phyloP scores from a whole-genome alignment of 2,888 invertebrate genomes.

The Tromatobia lineatoria region DNA sequence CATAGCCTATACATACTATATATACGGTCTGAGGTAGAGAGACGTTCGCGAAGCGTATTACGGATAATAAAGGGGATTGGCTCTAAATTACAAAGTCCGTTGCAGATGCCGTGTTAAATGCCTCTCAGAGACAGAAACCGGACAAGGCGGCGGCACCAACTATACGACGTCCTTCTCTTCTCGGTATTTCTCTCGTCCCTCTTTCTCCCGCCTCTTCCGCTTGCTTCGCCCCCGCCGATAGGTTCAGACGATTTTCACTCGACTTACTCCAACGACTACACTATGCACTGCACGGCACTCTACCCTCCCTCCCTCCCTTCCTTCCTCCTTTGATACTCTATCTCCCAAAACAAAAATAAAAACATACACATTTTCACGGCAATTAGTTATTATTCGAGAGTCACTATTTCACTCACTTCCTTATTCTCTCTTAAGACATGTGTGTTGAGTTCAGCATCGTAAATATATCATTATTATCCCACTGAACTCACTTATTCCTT shows the following conservation, averaged over 20 bases:
- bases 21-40: slow-evolving; percentile 27
- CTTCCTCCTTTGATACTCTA: not conserved
- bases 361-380: not conserved
- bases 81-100: slow-evolving; percentile 82
- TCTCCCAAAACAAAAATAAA: not conserved
- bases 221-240: slow-evolving; percentile 46
- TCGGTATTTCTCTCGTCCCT: slow-evolving; percentile 68
- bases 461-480: too few relatives aligned
- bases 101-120: slow-evolving; percentile 80
- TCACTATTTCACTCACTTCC: not conserved
- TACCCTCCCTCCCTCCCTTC: too few relatives aligned
- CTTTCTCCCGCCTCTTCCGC: slow-evolving; percentile 53
- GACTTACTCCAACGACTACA: slow-evolving; percentile 28
- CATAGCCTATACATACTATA: not conserved
- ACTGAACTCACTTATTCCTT: too few relatives aligned
- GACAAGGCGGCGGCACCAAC: slow-evolving; percentile 67
- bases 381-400: not conserved
- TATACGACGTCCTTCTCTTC: slow-evolving; percentile 64
- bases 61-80: slow-evolving; percentile 81
- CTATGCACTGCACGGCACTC: not conserved
- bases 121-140: slow-evolving; percentile 78
- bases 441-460: too few relatives aligned
- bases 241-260: slow-evolving; percentile 57
- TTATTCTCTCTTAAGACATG: not conserved
- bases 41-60: slow-evolving; percentile 74